phyloP scores from a whole-genome alignment of 2,888 invertebrate genomes.

The Sclerodermus sp. region DNA sequence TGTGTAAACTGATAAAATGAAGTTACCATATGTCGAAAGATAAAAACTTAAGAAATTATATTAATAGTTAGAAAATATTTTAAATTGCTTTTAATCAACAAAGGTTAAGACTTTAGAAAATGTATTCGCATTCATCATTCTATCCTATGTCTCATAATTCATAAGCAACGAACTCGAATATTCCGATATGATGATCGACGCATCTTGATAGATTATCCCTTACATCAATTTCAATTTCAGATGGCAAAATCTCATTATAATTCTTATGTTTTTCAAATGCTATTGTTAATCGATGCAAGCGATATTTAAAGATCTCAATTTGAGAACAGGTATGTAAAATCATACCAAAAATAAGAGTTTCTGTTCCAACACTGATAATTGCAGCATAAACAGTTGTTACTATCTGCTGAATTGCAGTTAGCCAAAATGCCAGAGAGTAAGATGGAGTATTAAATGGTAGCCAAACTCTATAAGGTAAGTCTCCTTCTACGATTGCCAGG shows the following conservation, averaged over 20 bases:
- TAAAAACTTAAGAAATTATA: too few species aligned
- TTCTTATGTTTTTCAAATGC: not conserved
- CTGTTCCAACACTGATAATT: not conserved
- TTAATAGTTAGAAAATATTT: too few species aligned
- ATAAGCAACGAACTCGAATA: constrained; percentile 1
- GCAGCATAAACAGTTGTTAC: not conserved
- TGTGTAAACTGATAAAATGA: too few species aligned
- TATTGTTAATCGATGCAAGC: not conserved
- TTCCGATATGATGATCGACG: constrained; percentile 2
- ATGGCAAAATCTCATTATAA: too few species aligned
- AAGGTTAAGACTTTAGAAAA: too few species aligned
- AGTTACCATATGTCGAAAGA: too few species aligned
- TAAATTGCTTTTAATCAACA: too few species aligned
- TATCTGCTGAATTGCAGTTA: not conserved
- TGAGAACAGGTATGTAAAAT: constrained; percentile 2
- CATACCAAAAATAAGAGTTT: not conserved
- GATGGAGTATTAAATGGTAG: not conserved
- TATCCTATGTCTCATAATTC: too few species aligned
- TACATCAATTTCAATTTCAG: not conserved
- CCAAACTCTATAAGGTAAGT: constrained; percentile 1
- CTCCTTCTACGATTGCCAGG: not conserved
- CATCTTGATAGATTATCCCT: not conserved
- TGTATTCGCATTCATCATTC: too few species aligned
- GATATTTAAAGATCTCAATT: not conserved
- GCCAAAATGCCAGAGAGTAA: not conserved